phyloP scores from a whole-genome alignment of 2,888 invertebrate genomes.

The Lingula anatina region DNA sequence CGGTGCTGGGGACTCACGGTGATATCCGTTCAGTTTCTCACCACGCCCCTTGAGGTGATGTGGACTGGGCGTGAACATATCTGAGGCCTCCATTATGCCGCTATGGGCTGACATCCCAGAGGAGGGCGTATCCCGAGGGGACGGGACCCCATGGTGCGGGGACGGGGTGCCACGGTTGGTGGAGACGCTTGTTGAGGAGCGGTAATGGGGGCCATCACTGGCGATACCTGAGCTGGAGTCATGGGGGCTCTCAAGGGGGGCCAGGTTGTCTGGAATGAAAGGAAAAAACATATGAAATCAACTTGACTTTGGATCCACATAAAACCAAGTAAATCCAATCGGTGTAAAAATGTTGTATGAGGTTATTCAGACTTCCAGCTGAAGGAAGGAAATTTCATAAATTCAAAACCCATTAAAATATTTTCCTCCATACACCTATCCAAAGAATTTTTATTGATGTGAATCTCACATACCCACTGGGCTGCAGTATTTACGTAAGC shows the following conservation, averaged over 20 bases:
- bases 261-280: slow-evolving; percentile 19
- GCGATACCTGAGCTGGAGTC: slow-evolving; percentile 50
- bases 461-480: too few relatives aligned
- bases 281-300: slow-evolving; percentile 3
- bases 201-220: slow-evolving; percentile 29
- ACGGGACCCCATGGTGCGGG: slow-evolving; percentile 19
- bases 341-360: too few relatives aligned
- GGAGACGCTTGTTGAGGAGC: slow-evolving; percentile 15
- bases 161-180: slow-evolving; percentile 24
- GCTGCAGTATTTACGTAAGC: too few relatives aligned
- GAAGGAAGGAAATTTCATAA: too few relatives aligned
- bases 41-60: slow-evolving; percentile 7
- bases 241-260: slow-evolving; percentile 29
- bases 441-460: too few relatives aligned
- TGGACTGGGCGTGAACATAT: too few relatives aligned
- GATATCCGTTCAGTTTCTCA: slow-evolving; percentile 19
- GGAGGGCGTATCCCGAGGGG: slow-evolving; percentile 22
- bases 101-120: background rate
- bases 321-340: background rate
- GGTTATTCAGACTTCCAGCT: too few relatives aligned
- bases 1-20: slow-evolving; percentile 13
- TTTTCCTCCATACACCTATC: too few relatives aligned
- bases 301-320: background rate
- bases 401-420: too few relatives aligned
- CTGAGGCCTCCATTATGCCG: too few relatives aligned